phyloP scores from a whole-genome alignment of 2,113 vertebrate species.

The Sander vitreus region DNA sequence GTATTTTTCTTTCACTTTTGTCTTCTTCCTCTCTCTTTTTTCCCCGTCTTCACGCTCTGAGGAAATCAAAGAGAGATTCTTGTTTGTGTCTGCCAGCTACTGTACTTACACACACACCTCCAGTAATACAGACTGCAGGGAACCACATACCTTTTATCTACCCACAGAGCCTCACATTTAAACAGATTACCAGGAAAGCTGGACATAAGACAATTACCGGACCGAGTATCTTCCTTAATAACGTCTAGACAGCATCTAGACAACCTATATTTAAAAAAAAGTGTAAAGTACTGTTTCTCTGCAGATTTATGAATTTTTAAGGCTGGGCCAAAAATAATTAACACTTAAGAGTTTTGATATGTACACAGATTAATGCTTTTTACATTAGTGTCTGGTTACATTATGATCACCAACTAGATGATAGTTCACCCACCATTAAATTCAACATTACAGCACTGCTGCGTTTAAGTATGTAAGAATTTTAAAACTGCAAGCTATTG shows the following conservation, averaged over 20 bases:
- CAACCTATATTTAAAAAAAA: slow-evolving; percentile 30
- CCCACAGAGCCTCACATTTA: slow-evolving; percentile 77
- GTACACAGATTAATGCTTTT: background rate
- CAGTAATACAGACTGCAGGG: slow-evolving; percentile 66
- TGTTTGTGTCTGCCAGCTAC: slow-evolving; percentile 69
- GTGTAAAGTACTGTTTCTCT: background rate
- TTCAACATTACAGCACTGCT: background rate
- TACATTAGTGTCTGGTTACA: background rate
- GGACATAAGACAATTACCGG: slow-evolving; percentile 77
- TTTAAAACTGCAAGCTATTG: background rate
- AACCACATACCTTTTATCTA: slow-evolving; percentile 81
- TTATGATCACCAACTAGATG: background rate
- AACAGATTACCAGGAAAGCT: slow-evolving; percentile 80
- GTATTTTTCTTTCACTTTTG: slow-evolving; percentile 24
- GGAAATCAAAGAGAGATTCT: slow-evolving; percentile 65
- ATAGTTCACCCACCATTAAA: background rate
- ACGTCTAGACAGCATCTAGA: slow-evolving; percentile 71
- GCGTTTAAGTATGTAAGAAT: background rate
- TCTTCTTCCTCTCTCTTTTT: slow-evolving; percentile 23
- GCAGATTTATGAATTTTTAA: background rate
- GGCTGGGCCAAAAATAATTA: background rate
- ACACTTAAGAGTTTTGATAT: background rate
- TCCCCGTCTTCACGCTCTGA: slow-evolving; percentile 50
- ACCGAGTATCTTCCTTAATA: slow-evolving; percentile 50
- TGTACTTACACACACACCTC: slow-evolving; percentile 61